Base-by-base conservation (phyloP, 2,888 invertebrate genomes). In the Polymixis lichenea region DNA sequence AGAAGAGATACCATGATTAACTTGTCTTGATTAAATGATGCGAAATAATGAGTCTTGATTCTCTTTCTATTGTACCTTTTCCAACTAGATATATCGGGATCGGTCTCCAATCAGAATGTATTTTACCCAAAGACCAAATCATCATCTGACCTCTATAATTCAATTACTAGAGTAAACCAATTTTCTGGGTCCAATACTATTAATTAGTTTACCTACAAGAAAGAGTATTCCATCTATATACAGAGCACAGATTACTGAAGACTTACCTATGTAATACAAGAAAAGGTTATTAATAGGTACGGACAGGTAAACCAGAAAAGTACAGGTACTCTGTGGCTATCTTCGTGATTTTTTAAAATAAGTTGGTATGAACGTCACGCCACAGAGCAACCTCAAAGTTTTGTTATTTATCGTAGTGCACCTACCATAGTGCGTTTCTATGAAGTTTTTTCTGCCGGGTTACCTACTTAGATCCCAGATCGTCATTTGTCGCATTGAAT, bases 81-180 rank as follows among this genome's bases (percentile, higher is more conserved):
- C 53, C 38, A 55, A 77, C 46, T 28, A 77, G 28, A 53, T 32
- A 53, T 55, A 22, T 61, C 11, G 28, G 61, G 55, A 22, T 61
- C 32, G 15, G 51, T 76, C 82, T 19, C 66, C 66, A 67, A 61
- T 77, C 51, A 62, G 61, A 62, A 56, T n/a, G 25, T 83, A 78
- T 66, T 77, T 77, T 49, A 53, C 51, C 55, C 78, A 43, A 43
- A 56, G 51, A 67, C 78, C 62, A 64, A 79, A 79, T 56, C 78
- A 58, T 79, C 62, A 83, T 62, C 62, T 67, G 78, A 67, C 83
- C 83, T 56, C 32, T 78, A 17, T 79, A 83, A 79, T 68, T 56
- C 68, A 67, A 83, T 79, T 79, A 83, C 51, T 62, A 22, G 28
- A 38, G 28, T 38, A 76, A 28, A 77, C 56, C 55, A 67, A 67